phyloP scores from a whole-genome alignment of 30 jellyfish, hydroid and myxozoan genomes.

The Sanderia malayensis region DNA sequence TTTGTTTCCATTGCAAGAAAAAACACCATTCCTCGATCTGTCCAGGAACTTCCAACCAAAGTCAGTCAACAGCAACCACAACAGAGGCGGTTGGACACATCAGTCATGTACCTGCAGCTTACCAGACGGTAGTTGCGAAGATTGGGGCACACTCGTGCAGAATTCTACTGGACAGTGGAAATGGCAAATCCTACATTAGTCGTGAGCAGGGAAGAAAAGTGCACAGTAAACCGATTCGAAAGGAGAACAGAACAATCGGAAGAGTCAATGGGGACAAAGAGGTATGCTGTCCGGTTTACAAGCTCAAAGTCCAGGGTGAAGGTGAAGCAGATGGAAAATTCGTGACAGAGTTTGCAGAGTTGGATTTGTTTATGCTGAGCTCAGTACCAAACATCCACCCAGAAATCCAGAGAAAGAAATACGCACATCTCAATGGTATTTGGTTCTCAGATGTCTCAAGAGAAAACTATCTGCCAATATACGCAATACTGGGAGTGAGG shows the following conservation, averaged over 20 bases:
- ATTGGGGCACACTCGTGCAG: neutral
- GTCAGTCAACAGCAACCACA: constrained; percentile 5
- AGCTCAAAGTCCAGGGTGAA: constrained; percentile 31
- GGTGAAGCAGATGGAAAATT: constrained; percentile 13
- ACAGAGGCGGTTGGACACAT: constrained; percentile 11
- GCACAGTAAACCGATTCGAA: constrained; percentile 11
- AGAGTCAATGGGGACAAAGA: constrained; percentile 44
- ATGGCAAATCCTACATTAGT: constrained; percentile 32
- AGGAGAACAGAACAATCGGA: constrained; percentile 21
- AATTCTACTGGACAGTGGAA: constrained; percentile 42
- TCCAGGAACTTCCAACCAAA: no score
- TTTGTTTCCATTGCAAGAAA: constrained; percentile 19
- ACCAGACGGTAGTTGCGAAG: neutral
- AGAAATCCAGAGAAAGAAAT: constrained; percentile 16
- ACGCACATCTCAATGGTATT: constrained; percentile 34
- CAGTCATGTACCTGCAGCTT: neutral
- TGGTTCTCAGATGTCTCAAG: constrained; percentile 47
- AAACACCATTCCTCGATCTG: constrained; percentile 27
- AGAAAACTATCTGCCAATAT: constrained; percentile 40
- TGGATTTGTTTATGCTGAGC: constrained; percentile 9
- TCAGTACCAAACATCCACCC: constrained; percentile 45
- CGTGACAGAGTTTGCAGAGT: constrained; percentile 28
- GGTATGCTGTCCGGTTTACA: constrained; percentile 24
- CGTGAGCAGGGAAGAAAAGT: constrained; percentile 38
- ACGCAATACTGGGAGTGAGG: constrained; percentile 43